Base-by-base conservation (phyloP, 2,888 invertebrate species). In the Nesidiocoris tenuis region DNA sequence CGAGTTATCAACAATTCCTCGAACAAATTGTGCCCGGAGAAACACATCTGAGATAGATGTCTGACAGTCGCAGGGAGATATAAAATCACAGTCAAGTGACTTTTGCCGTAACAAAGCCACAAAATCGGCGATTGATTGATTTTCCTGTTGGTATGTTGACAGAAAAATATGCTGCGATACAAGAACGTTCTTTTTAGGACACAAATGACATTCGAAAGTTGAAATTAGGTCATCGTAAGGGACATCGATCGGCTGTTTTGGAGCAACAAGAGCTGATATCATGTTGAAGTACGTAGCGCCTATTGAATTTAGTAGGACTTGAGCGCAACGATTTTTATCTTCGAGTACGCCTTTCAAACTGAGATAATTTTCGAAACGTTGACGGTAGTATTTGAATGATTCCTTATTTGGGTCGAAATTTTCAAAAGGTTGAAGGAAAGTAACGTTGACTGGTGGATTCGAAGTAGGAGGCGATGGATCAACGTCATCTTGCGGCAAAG, bases 1-100 rank as follows among this genome's bases (percentile, higher is more conserved):
- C 1, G 19, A 1, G 18, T 56, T 21, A 1, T 68, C 68, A 0
- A 19, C 16, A 3, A 67, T n/a, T 3, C 61, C 67, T 0, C 75
- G 22, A 1, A 75, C 59, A 18, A 75, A 75, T 24, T 75, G 75
- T 1, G 75, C 75, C 5, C 25, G 67, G 2, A 75, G 24, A 21
- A 75, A 68, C 0, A 39, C 16, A 21, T 75, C 59, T 3, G 68
- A 24, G 22, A 68, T 67, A 1, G 75, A 23, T 17, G 21, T 12
- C 3, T 75, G 16, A 5, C 65, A 57, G 16, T 67, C 57, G 61
- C 75, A 75, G 1, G 56, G 56, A 2, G 21, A 75, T 25, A 59
- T 54, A 5, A 75, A 75, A 1, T 59, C 59, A 59, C 67, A 75
- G 17, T 68, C 75, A 2, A 54, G 1, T 16, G 25, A 1, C 1